These are phyloP conservation scores for Marmota flaviventris DNA, from an alignment of 2,113 vertebrate species.

Conservation along the genomic window DNA sequence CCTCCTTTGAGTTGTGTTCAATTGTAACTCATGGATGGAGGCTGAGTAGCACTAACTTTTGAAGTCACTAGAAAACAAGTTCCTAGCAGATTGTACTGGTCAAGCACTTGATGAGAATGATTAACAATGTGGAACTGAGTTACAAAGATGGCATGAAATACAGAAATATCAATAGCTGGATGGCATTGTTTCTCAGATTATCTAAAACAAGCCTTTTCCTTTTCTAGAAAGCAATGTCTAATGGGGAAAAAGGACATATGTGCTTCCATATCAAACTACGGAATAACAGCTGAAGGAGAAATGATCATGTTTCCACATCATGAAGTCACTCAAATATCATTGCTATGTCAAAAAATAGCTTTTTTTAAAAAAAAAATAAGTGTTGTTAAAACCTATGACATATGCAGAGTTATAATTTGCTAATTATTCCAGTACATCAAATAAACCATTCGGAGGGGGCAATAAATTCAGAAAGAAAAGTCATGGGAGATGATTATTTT, in stretches of 20 bases:
- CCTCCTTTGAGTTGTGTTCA: not conserved
- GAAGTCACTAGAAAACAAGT: not conserved
- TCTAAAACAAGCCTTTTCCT: conserved; percentile 26
- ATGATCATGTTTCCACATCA: not conserved
- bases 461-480: conserved; percentile 42
- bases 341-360: not conserved
- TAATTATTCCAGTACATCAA: conserved; percentile 34
- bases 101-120: not conserved
- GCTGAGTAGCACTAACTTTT: not conserved
- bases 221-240: conserved; percentile 27
- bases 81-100: not conserved
- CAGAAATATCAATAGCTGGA: not conserved
- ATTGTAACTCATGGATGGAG: not conserved
- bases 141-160: conserved; percentile 52
- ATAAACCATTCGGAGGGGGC: not conserved
- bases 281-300: not conserved
- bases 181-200: not conserved
- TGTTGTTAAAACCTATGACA: not conserved
- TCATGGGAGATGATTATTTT: conserved; percentile 1
- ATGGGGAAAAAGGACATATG: not conserved
- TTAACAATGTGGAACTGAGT: not conserved
- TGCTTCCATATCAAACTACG: not conserved
- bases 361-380: not conserved
- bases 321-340: not conserved
- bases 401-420: not conserved